Evolutionary conservation across 2,797 vertebrate species (phyloP).

Genomic region (Microcaecilia unicolor): DNA sequence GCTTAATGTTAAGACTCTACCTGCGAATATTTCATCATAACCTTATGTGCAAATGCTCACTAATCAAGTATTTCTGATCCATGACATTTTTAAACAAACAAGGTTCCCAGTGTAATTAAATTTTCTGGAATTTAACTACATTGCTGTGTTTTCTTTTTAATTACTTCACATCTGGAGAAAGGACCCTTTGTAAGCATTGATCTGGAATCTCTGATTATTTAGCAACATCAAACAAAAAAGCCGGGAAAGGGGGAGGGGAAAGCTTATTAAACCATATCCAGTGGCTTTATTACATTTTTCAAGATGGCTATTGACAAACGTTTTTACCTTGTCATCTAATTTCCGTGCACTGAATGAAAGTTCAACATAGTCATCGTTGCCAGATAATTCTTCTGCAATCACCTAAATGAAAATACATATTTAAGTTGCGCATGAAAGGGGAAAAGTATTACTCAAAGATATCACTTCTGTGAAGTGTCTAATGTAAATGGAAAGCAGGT

Average conservation of each 20-base stretch:
- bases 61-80: constrained; percentile 22
- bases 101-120: constrained; percentile 34
- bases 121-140: constrained; percentile 38
- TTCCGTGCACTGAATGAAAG: constrained; percentile 94
- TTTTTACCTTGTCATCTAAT: constrained; percentile 93
- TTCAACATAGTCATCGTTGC: constrained; percentile 94
- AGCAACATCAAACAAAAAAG: constrained; percentile 28
- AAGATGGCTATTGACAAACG: constrained; percentile 29
- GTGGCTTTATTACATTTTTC: constrained; percentile 26
- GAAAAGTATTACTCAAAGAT: not conserved
- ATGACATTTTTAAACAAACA: constrained; percentile 34
- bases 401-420: constrained; percentile 57
- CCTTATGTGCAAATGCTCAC: constrained; percentile 15
- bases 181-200: constrained; percentile 18
- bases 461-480: too few species aligned
- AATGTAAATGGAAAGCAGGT: too few species aligned
- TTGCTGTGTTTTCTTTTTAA: constrained; percentile 22
- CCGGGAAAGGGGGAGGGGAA: constrained; percentile 17
- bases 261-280: constrained; percentile 35
- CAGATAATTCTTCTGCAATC: constrained; percentile 91
- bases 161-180: constrained; percentile 23
- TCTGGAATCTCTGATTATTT: constrained; percentile 35
- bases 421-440: constrained; percentile 20
- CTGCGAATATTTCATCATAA: not conserved
- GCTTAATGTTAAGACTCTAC: constrained; percentile 8